These are phyloP conservation scores for Thinocorus orbignyianus DNA, from an alignment of 2,113 vertebrate genomes.

Conservation along the genomic window DNA sequence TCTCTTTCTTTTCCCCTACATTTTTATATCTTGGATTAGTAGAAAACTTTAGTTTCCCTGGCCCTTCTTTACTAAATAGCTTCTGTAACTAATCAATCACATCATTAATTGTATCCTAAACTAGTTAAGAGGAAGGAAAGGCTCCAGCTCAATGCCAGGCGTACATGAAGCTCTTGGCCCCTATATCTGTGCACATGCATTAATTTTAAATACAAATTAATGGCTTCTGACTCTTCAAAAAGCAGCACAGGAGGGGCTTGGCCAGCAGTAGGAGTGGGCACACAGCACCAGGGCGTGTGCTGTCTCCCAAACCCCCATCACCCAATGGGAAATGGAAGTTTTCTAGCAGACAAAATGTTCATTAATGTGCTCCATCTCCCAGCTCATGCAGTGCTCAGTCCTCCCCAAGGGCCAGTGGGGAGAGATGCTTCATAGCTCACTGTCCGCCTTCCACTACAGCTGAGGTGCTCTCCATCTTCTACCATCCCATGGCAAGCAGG, in stretches of 20 bases:
- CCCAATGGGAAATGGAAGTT: neutral
- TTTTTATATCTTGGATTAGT: neutral
- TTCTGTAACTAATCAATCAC: neutral
- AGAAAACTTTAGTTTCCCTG: neutral
- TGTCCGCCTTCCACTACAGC: neutral
- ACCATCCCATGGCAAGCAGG: neutral
- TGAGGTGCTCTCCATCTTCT: neutral
- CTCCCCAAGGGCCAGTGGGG: neutral
- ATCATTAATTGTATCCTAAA: neutral
- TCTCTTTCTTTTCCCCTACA: too few relatives aligned
- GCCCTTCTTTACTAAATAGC: neutral
- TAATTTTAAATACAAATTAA: neutral
- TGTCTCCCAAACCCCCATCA: too few relatives aligned
- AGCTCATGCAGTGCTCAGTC: neutral
- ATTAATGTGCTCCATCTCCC: neutral
- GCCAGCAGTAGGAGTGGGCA: neutral
- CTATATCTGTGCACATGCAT: fast-evolving
- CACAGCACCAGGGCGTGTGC: neutral
- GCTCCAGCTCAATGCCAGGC: too few relatives aligned
- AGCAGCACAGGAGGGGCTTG: neutral
- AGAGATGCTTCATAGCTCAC: neutral
- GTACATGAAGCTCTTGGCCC: neutral
- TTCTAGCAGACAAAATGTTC: neutral
- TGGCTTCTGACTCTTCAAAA: neutral
- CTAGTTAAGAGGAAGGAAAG: neutral